Conservation (phyloP, 2,113 vertebrate genomes). For the Clarias magur region DNA sequence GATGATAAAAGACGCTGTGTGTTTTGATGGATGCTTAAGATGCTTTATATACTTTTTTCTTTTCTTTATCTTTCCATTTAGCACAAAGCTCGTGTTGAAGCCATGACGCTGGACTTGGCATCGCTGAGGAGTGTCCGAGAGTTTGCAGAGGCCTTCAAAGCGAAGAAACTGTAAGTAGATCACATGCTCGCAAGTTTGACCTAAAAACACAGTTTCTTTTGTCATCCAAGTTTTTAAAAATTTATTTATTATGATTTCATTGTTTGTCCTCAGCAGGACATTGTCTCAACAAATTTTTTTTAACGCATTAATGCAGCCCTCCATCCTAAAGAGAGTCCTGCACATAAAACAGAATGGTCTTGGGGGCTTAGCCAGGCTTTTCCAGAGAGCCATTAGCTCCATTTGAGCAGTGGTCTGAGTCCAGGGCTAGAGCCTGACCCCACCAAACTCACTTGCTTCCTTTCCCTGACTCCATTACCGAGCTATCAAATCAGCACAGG, state of each 20-base stretch:
- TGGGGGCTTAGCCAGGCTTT: neutral
- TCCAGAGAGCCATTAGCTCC: conserved; percentile 35
- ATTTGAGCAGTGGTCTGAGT: conserved; percentile 44
- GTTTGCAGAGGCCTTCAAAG: conserved; percentile 90
- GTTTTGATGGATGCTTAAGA: conserved; percentile 25
- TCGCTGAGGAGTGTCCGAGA: conserved; percentile 84
- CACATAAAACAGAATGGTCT: conserved; percentile 2
- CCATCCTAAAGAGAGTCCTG: conserved; percentile 2
- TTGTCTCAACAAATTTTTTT: neutral
- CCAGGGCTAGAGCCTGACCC: conserved; percentile 41
- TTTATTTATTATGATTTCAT: neutral
- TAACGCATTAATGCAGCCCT: conserved; percentile 9
- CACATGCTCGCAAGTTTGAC: neutral
- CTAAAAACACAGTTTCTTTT: neutral
- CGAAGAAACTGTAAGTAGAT: conserved; percentile 89
- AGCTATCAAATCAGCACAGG: conserved; percentile 60
- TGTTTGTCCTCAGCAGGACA: neutral
- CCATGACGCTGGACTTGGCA: conserved; percentile 90
- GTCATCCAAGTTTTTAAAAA: too few species aligned
- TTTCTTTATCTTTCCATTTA: conserved; percentile 59
- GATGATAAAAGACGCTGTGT: conserved; percentile 27
- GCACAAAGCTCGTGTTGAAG: conserved; percentile 95
- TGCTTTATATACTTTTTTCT: conserved; percentile 6
- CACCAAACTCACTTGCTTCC: conserved; percentile 9
- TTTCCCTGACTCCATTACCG: conserved; percentile 49